Evolutionary conservation across 2,113 vertebrate species (phyloP), one percentile per base, ranked within the genome.

Genomic region (Aleadryas rufinucha): DNA sequence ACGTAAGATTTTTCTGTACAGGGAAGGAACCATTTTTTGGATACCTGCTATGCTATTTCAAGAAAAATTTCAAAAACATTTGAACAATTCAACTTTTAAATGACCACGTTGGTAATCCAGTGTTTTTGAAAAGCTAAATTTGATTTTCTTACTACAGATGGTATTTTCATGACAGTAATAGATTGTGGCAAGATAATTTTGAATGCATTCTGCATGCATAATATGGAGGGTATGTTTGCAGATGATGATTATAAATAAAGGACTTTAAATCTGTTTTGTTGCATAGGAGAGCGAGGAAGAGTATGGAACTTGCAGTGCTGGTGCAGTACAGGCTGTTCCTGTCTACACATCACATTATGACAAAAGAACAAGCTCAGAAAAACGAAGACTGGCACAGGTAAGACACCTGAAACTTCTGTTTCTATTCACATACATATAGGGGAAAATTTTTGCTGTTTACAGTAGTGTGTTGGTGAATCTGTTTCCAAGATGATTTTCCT

Each of bases 231-330:
- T 65, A 81, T 47, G 5, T 90, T 90, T 81, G 59, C 82, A 89
- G 84, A 74, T 95, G 79, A 71, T 81, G 53, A 71, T 91, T 87
- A 81, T 86, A 92, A 93, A 96, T 86, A 87, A 90, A 81, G 24
- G 49, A 94, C 81, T 93, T 97, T 60, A 68, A 84, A 85, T 75
- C 60, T 91, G 52, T 64, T 93, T 91, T 94, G 7, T 56, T 80
- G 27, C 72, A 5, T 65, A 98, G 98, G 98, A 98, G 74, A 98
- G 54, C 77, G 98, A 98, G 37, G 97, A 98, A 9, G 97, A 96
- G 14, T 92, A 16, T 82, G 97, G 97, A 63, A 88, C 83, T 61
- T 97, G 96, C 50, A 84, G 95, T 26, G 93, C 97, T 50, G 92
- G 95, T 72, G 95, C 91, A 17, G 96, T 95, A 10, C 98, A 93